These are phyloP conservation scores for Drosophila azteca DNA, from an alignment of 1,140 invertebrate genomes.

Conservation along the genomic window DNA sequence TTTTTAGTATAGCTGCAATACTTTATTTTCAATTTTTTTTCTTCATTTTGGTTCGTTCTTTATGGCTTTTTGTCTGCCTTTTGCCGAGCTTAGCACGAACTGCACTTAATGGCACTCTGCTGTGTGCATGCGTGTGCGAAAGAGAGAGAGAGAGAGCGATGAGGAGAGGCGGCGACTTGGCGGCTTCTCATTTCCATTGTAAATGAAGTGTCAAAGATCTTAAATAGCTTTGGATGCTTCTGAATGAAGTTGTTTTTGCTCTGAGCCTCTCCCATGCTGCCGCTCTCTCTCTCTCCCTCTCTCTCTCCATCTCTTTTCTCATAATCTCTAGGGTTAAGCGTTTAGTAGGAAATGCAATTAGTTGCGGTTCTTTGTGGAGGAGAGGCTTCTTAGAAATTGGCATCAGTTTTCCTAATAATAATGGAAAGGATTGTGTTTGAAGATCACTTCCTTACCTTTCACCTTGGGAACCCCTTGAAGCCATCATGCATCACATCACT, in stretches of 20 bases:
- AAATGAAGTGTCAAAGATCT: slow-evolving; percentile 82
- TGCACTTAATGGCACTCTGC: slow-evolving; percentile 41
- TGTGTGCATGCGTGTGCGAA: slow-evolving; percentile 14
- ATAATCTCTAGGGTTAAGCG: slow-evolving; percentile 47
- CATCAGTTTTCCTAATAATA: neutral
- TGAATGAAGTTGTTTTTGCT: slow-evolving; percentile 77
- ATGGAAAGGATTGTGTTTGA: slow-evolving; percentile 3
- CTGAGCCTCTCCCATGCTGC: slow-evolving; percentile 34
- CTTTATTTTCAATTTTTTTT: slow-evolving; percentile 46
- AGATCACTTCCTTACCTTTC: slow-evolving; percentile 21
- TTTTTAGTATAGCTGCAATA: slow-evolving; percentile 65
- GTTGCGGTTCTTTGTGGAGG: slow-evolving; percentile 14
- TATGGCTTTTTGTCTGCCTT: slow-evolving; percentile 69
- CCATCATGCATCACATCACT: slow-evolving; percentile 4
- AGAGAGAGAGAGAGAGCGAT: neutral
- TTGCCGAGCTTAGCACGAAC: slow-evolving; percentile 71
- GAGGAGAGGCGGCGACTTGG: neutral
- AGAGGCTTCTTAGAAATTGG: slow-evolving; percentile 42
- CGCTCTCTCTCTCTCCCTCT: slow-evolving; percentile 31
- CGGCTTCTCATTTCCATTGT: slow-evolving; percentile 75
- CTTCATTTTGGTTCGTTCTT: slow-evolving; percentile 28
- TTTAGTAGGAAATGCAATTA: slow-evolving; percentile 59
- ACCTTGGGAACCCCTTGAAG: slow-evolving; percentile 24
- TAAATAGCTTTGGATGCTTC: slow-evolving; percentile 81
- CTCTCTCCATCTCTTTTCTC: slow-evolving; percentile 1